phyloP scores from a whole-genome alignment of 2,888 invertebrate genomes.

The Nineta flava region DNA sequence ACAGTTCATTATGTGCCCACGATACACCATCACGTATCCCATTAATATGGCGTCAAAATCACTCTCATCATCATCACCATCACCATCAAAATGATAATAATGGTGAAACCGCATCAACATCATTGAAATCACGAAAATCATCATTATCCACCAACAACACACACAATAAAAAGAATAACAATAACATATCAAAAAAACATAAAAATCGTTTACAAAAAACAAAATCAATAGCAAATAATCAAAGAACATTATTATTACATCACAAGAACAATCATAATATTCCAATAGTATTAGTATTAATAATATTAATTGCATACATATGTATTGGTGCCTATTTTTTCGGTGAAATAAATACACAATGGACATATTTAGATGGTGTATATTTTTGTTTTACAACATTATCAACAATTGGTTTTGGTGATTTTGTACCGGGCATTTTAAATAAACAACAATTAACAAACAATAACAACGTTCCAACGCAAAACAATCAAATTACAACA shows the following conservation, averaged over 20 bases:
- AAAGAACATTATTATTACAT: slow-evolving; percentile 14
- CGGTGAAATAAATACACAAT: slow-evolving; percentile 56
- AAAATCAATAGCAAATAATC: slow-evolving; percentile 5
- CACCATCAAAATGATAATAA: slow-evolving; percentile 21
- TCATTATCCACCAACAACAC: slow-evolving; percentile 1
- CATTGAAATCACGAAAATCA: slow-evolving; percentile 16
- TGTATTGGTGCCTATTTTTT: slow-evolving; percentile 62
- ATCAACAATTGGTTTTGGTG: slow-evolving; percentile 70
- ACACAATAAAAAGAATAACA: too few relatives aligned
- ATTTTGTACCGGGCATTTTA: slow-evolving; percentile 31
- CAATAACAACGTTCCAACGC: slow-evolving; percentile 22
- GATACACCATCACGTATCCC: slow-evolving; percentile 66
- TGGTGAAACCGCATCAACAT: slow-evolving; percentile 19
- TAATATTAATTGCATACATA: slow-evolving; percentile 55
- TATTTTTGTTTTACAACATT: slow-evolving; percentile 77
- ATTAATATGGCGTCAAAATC: slow-evolving; percentile 39
- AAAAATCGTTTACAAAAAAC: background rate
- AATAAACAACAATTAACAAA: slow-evolving; percentile 29
- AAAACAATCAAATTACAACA: background rate
- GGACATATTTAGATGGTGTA: slow-evolving; percentile 65
- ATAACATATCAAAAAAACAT: background rate
- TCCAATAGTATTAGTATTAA: slow-evolving; percentile 44
- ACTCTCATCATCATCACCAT: slow-evolving; percentile 14
- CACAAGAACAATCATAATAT: too few relatives aligned
- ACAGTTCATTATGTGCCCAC: slow-evolving; percentile 28